phyloP scores from a whole-genome alignment of 1,140 invertebrate genomes.

The Melanaphis sacchari region DNA sequence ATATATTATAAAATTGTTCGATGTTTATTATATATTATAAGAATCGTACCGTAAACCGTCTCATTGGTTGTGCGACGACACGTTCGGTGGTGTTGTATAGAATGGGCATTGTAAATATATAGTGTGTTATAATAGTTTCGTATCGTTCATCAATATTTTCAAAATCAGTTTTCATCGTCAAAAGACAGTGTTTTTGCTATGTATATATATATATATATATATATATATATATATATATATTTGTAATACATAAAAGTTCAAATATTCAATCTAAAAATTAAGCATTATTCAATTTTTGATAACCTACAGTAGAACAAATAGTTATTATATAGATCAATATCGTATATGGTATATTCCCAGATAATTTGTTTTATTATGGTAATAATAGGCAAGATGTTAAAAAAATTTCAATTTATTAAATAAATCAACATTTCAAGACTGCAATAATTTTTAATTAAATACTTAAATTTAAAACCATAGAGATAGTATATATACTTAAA shows the following conservation, averaged over 20 bases:
- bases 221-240: too few species aligned
- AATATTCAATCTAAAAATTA: background rate
- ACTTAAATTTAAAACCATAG: too few species aligned
- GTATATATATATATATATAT: too few species aligned
- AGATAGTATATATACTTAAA: too few species aligned
- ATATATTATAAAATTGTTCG: background rate
- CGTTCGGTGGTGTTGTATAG: background rate
- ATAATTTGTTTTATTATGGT: too few species aligned
- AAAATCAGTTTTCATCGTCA: background rate
- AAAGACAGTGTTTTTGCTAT: background rate
- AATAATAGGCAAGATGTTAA: too few species aligned
- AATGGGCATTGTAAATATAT: background rate
- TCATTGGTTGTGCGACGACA: slow-evolving; percentile 41
- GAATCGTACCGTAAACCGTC: background rate
- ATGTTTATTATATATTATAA: background rate
- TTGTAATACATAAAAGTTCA: background rate
- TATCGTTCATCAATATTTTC: background rate
- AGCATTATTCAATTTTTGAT: background rate
- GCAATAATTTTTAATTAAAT: too few species aligned
- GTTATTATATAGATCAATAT: too few species aligned
- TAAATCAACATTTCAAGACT: too few species aligned
- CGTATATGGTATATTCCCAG: too few species aligned
- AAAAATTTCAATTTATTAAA: too few species aligned
- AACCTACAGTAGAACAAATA: too few species aligned
- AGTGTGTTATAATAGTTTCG: background rate